Evolutionary conservation across 2,888 invertebrate genomes (phyloP), one percentile per base, ranked within the genome.

Genomic region (Phortica magna): DNA sequence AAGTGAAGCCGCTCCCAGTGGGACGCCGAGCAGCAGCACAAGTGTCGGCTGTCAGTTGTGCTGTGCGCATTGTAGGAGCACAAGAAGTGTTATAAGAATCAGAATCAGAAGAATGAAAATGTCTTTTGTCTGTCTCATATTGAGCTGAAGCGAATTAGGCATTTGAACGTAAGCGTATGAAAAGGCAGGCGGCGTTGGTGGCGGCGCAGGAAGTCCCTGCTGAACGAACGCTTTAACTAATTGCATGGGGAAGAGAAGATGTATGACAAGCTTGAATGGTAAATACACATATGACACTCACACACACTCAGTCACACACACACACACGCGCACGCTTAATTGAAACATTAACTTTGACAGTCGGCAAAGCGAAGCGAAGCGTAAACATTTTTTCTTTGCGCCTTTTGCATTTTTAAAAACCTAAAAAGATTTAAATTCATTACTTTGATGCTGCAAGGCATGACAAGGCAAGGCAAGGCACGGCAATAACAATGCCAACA

Each of bases 361-460:
- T 82, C 85, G 84, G 78, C 84, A 84, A 55, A 17, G 17, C 10
- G 19, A 42, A 48, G 17, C 68, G 22, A 48, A 43, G 17, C 10
- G 31, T 9, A 22, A n/a, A 84, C 86, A 80, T 79, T 82, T 84
- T 84, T 78, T 81, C 10, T 42, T 68, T 17, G 9, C 78, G 78
- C 79, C 53, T 75, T 65, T 77, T 42, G n/a, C 43, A 22, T 42
- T 12, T 19, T 61, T 61, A 17, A 61, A 61, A 61, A 61, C 80
- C 82, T 81, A 81, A 80, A 65, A 81, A 86, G 87, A 86, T 86
- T 86, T 88, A 88, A 86, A 86, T 88, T 86, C 87, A 86, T 86
- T 88, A 74, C 57, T 73, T 55, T 73, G 43, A 43, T 19, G 68
- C 68, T 68, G 42, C 42, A 68, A 68, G 68, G 48, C 68, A 68